phyloP scores from a whole-genome alignment of 2,113 vertebrate genomes.

The Saiga tatarica region DNA sequence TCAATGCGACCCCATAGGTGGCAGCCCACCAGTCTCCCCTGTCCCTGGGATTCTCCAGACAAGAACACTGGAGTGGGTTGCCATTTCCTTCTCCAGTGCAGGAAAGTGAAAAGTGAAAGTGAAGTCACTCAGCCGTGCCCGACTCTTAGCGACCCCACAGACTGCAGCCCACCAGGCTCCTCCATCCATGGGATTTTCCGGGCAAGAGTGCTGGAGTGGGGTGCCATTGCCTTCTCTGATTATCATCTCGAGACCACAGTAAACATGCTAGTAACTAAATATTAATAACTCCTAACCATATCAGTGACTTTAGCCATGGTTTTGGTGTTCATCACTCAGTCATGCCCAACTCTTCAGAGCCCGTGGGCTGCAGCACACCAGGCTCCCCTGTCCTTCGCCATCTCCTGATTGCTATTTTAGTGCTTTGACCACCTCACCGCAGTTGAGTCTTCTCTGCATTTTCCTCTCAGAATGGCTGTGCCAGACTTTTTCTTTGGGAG shows the following conservation, averaged over 20 bases:
- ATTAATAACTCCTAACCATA: background rate
- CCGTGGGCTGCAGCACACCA: no score
- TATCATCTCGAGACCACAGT: background rate
- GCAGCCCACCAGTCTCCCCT: no score
- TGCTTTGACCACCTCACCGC: background rate
- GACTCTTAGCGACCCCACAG: no score
- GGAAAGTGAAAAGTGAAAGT: no score
- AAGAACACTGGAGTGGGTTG: no score
- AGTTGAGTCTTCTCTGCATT: background rate
- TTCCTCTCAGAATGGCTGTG: background rate
- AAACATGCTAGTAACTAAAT: background rate
- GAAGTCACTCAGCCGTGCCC: accelerated
- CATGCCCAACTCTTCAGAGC: background rate
- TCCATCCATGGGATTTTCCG: no score
- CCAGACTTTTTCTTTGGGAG: background rate
- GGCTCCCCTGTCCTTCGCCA: background rate
- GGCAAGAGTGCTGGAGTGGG: no score
- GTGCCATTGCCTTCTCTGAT: background rate
- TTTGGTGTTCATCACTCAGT: background rate
- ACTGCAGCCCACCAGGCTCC: no score
- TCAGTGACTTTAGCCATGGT: background rate
- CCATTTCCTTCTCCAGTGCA: no score
- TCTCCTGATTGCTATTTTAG: background rate
- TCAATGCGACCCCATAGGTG: no score
- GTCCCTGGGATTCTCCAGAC: no score